Conservation (phyloP, 2,113 vertebrate genomes). For the Suncus etruscus region DNA sequence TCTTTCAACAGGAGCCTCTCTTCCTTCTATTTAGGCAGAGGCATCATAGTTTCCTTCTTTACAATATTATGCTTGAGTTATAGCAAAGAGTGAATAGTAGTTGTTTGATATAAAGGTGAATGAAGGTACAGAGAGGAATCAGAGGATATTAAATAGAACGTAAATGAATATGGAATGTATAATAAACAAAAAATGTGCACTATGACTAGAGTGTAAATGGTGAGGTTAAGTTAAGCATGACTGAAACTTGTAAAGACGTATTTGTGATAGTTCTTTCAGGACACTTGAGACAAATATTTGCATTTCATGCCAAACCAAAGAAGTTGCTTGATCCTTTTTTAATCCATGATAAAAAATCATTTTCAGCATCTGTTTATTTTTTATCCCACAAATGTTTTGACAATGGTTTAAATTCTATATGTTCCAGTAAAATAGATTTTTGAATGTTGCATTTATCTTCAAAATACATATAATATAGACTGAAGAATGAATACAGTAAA, state of each 20-base stretch:
- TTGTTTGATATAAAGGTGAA: background rate
- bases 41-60: background rate
- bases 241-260: background rate
- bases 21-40: background rate
- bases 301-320: background rate
- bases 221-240: background rate
- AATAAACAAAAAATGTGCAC: background rate
- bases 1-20: background rate
- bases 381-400: constrained; percentile 7
- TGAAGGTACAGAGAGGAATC: background rate
- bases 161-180: background rate
- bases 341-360: background rate
- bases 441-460: background rate
- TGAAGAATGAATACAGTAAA: background rate
- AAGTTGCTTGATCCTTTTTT: background rate
- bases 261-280: constrained; percentile 1
- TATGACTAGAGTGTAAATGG: background rate
- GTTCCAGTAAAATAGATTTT: background rate
- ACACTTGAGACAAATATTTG: background rate
- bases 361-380: background rate
- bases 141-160: background rate
- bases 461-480: background rate
- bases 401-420: background rate
- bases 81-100: background rate
- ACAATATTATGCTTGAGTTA: constrained; percentile 20